Conservation (phyloP, 2,113 vertebrate genomes). For the Nicator chloris region DNA sequence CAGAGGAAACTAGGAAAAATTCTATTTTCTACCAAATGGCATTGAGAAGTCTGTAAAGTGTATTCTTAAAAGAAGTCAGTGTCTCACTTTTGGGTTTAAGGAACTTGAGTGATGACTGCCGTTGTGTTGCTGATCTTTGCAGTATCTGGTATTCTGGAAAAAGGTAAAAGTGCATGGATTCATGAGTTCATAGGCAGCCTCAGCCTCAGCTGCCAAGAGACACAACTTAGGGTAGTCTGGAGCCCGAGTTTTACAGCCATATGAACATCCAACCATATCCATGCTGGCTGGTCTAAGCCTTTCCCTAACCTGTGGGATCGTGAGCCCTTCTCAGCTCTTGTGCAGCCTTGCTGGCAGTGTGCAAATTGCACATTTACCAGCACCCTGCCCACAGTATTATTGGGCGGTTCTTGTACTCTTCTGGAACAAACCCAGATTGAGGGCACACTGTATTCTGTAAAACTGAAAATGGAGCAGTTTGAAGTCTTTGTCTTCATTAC, state of each 20-base stretch:
- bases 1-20: neutral
- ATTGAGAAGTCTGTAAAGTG: neutral
- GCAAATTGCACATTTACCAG: rapidly evolving
- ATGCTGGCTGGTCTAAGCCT: neutral
- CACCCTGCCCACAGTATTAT: neutral
- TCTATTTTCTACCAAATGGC: neutral
- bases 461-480: neutral
- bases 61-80: neutral
- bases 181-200: neutral
- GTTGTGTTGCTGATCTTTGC: neutral
- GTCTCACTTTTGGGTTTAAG: neutral
- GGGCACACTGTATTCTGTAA: neutral
- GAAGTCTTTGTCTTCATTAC: neutral
- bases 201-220: rapidly evolving
- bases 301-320: neutral
- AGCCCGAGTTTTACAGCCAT: neutral
- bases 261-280: neutral
- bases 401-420: neutral
- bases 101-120: neutral
- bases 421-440: neutral
- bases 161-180: neutral
- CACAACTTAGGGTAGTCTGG: too few relatives aligned
- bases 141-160: neutral
- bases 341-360: neutral
- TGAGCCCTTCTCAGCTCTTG: neutral